Evolutionary conservation across 92 coral and sea anemone species (phyloP).

Genomic region (Desmophyllum pertusum): DNA sequence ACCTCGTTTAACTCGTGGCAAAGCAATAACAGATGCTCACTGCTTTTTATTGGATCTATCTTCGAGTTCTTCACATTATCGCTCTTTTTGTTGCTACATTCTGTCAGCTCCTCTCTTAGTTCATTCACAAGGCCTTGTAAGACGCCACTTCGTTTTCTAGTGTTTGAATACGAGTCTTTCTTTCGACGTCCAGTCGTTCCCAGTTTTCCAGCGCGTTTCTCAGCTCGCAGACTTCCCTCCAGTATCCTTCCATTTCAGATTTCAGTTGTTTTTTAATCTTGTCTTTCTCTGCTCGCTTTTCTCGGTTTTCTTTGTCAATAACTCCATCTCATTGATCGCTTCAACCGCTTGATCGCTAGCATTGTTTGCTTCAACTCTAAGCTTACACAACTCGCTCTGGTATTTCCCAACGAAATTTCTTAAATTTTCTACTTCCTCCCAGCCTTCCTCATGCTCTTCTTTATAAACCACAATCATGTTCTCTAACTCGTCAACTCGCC

Average conservation of each 20-base stretch:
- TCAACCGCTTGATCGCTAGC: constrained; percentile 68
- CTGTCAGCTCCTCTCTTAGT: constrained; percentile 22
- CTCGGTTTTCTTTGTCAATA: constrained; percentile 76
- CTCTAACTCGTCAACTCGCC: constrained; percentile 56
- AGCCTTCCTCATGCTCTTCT: constrained; percentile 47
- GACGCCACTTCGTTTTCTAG: constrained; percentile 48
- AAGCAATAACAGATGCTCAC: constrained; percentile 49
- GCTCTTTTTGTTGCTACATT: neutral
- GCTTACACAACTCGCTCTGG: constrained; percentile 51
- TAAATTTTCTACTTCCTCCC: constrained; percentile 56
- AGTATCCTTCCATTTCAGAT: constrained; percentile 59
- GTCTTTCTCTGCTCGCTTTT: constrained; percentile 62
- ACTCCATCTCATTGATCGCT: constrained; percentile 59
- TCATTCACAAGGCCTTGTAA: constrained; percentile 24
- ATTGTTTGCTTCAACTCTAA: constrained; percentile 48
- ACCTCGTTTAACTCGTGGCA: constrained; percentile 65
- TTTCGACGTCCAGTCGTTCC: constrained; percentile 37
- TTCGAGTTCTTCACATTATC: neutral
- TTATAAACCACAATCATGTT: constrained; percentile 30
- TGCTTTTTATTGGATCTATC: constrained; percentile 20
- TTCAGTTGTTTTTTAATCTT: constrained; percentile 32
- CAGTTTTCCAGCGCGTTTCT: constrained; percentile 50
- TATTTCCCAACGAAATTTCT: constrained; percentile 51
- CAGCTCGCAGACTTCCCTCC: constrained; percentile 62
- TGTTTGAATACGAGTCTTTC: constrained; percentile 21